These are phyloP conservation scores for Silurus lanzhouensis DNA, from an alignment of 2,797 vertebrate genomes.

Conservation along the genomic window DNA sequence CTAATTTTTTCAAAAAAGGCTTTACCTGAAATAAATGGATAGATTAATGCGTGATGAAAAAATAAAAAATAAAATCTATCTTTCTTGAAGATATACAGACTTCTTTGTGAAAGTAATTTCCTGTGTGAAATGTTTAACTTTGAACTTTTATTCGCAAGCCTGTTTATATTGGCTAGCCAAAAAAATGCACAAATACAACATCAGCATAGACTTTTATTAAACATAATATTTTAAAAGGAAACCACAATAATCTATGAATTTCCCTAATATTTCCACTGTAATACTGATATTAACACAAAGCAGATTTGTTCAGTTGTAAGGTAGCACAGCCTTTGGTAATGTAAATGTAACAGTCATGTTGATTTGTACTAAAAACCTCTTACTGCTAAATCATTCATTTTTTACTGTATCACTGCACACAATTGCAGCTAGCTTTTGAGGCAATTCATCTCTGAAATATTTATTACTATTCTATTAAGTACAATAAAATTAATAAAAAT, in stretches of 20 bases:
- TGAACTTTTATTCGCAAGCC: background rate
- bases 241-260: background rate
- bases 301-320: slow-evolving; percentile 2
- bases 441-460: background rate
- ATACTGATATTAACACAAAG: slow-evolving; percentile 20
- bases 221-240: background rate
- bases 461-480: background rate
- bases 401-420: background rate
- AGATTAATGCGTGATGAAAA: no score
- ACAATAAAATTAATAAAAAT: background rate
- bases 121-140: background rate
- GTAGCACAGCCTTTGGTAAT: slow-evolving; percentile 49
- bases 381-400: background rate
- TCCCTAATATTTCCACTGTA: background rate
- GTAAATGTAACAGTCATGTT: slow-evolving; percentile 55
- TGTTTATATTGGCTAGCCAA: background rate
- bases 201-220: background rate
- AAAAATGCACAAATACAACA: background rate
- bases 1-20: background rate
- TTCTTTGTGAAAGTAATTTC: background rate
- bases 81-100: background rate
- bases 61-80: background rate
- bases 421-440: background rate
- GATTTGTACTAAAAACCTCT: slow-evolving; percentile 30
- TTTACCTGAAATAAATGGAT: background rate